Percentiles rank a stretch among this genome's conserved stretches.
Conservation (phyloP, 2,797 vertebrate species). For the Poliocrania exsul region DNA sequence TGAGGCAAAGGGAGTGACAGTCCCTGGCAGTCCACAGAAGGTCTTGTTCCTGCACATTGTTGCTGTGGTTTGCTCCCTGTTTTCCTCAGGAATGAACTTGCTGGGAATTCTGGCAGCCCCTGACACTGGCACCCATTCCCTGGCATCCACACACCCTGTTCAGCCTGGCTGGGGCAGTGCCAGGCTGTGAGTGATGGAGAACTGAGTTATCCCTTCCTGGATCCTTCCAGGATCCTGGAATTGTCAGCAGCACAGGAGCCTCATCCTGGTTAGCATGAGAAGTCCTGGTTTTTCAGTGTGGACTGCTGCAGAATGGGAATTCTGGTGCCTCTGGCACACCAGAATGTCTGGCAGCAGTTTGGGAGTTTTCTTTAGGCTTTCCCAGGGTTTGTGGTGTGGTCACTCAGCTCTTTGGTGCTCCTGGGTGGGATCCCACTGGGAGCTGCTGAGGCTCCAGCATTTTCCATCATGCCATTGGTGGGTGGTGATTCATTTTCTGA, state of each 20-base stretch:
- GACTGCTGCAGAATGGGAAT: not conserved
- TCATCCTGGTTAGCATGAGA: not conserved
- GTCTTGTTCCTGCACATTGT: not conserved
- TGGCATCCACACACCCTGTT: not conserved
- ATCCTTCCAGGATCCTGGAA: not conserved
- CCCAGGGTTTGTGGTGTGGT: not conserved
- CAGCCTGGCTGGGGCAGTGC: not conserved
- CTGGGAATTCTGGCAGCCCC: not conserved
- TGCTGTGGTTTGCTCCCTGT: not conserved
- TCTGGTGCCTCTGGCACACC: not conserved
- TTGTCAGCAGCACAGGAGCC: not conserved
- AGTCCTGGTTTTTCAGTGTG: not conserved
- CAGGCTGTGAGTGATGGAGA: not conserved
- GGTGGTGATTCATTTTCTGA: not conserved
- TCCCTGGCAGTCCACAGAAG: fast-evolving
- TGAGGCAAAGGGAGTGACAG: not conserved
- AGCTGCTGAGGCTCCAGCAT: not conserved
- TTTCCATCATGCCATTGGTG: fast-evolving
- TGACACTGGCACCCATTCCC: fast-evolving
- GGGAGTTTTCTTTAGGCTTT: not conserved
- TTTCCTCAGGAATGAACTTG: not conserved
- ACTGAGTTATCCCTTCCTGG: not conserved
- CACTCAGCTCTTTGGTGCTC: not conserved
- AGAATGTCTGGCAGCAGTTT: not conserved
- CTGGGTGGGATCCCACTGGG: not conserved